Conservation (phyloP, 2,113 vertebrate species). For the Macquaria ambigua region DNA sequence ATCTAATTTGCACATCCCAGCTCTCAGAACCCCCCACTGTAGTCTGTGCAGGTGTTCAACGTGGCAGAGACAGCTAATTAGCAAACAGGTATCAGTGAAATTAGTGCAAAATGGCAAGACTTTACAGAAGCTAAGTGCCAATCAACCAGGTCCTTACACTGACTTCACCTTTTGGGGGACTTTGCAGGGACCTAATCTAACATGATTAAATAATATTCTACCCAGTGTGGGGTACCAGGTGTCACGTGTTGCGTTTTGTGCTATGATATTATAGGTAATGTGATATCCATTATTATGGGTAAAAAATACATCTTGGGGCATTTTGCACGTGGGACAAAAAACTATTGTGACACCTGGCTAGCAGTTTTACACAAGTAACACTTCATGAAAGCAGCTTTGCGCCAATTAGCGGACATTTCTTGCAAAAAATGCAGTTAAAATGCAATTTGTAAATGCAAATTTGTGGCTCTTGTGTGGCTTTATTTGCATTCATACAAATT, state of each 20-base stretch:
- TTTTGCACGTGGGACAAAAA: not conserved
- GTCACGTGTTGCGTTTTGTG: constrained; percentile 3
- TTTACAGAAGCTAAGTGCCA: not conserved
- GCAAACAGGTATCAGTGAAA: constrained; percentile 38
- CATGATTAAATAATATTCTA: constrained; percentile 37
- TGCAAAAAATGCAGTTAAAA: not conserved
- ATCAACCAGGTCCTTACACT: constrained; percentile 4
- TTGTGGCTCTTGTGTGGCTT: not conserved
- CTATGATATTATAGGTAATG: not conserved
- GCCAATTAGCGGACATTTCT: not conserved
- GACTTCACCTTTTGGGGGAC: constrained; percentile 5
- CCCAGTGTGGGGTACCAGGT: not conserved
- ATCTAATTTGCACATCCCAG: not conserved
- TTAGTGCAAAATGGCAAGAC: constrained; percentile 1
- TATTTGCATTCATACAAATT: not conserved
- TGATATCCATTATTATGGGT: not conserved
- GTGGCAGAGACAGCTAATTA: constrained; percentile 38
- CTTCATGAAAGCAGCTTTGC: not conserved
- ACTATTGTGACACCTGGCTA: not conserved
- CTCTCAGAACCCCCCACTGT: constrained; percentile 6
- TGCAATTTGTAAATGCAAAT: not conserved
- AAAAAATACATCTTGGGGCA: not conserved
- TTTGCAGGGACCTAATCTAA: not conserved
- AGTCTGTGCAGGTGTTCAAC: constrained; percentile 40
- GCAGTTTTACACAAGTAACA: not conserved